These are phyloP conservation scores for Drosophila trapezifrons DNA, from an alignment of 1,140 invertebrate species.

Conservation along the genomic window DNA sequence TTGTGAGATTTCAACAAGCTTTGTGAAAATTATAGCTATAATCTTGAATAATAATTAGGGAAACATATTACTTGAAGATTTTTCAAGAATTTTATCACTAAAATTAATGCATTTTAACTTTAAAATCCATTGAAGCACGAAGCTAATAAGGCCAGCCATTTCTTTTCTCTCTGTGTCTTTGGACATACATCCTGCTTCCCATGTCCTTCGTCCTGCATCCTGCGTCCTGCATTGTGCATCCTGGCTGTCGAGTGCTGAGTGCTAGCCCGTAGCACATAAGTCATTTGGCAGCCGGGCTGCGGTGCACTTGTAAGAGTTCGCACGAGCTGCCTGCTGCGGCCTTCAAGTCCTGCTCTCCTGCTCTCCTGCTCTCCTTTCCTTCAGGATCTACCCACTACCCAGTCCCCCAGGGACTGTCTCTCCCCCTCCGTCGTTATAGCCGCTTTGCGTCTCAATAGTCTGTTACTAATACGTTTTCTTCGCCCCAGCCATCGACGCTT, in stretches of 20 bases:
- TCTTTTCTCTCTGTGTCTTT: slow-evolving; percentile 12
- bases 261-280: slow-evolving; percentile 74
- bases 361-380: not conserved
- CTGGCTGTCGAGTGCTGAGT: slow-evolving; percentile 46
- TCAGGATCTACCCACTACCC: slow-evolving; percentile 1
- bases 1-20: too few relatives aligned
- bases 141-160: not conserved
- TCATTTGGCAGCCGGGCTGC: slow-evolving; percentile 62
- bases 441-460: slow-evolving; percentile 79
- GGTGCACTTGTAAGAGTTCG: slow-evolving; percentile 74
- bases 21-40: too few relatives aligned
- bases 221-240: slow-evolving; percentile 26
- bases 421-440: slow-evolving; percentile 10
- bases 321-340: slow-evolving; percentile 56
- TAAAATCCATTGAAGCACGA: not conserved
- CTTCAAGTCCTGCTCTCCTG: slow-evolving; percentile 30
- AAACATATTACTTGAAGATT: too few relatives aligned
- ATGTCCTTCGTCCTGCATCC: slow-evolving; percentile 31
- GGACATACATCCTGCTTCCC: slow-evolving; percentile 22
- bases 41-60: too few relatives aligned
- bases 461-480: slow-evolving; percentile 80
- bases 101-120: not conserved
- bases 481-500: slow-evolving; percentile 41
- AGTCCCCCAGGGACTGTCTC: slow-evolving; percentile 6
- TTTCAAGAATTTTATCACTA: too few relatives aligned